Conservation (phyloP, 2,888 invertebrate species). For the Euplexia lucipara region DNA sequence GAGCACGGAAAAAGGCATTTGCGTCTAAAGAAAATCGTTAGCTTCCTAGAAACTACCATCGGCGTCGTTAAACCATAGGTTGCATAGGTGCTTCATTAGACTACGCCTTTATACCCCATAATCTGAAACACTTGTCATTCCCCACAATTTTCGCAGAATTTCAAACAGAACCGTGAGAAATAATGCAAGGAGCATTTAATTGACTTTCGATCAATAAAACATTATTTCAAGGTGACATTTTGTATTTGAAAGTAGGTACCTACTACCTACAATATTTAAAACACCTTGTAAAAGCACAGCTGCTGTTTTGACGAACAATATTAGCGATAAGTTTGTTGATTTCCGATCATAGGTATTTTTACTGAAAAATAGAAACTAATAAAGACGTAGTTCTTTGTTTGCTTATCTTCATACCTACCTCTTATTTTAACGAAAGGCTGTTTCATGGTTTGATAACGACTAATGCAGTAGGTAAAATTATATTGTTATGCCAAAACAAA, state of each 20-base stretch:
- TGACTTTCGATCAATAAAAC: constrained; percentile 29
- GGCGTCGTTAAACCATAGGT: constrained; percentile 16
- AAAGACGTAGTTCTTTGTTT: neutral
- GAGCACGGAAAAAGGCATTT: constrained; percentile 33
- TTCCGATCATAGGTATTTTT: neutral
- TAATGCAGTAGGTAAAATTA: neutral
- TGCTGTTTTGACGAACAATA: neutral
- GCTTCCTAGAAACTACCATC: constrained; percentile 34
- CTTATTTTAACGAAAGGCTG: neutral
- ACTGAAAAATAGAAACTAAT: neutral
- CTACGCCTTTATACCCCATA: neutral
- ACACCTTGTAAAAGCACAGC: neutral
- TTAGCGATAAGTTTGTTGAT: neutral
- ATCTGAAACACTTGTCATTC: constrained; percentile 35
- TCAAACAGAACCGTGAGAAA: constrained; percentile 37
- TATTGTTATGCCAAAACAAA: neutral
- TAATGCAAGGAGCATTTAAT: constrained; percentile 43
- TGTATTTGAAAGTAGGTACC: constrained; percentile 19
- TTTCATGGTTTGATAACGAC: constrained; percentile 10
- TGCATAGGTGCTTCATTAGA: constrained; percentile 9
- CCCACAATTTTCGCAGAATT: constrained; percentile 28
- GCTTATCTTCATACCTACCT: constrained; percentile 1
- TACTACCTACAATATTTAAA: neutral
- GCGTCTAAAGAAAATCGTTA: constrained; percentile 35
- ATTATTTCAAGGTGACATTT: constrained; percentile 29